phyloP scores from a whole-genome alignment of 64 coral and sea anemone species.

The Stichodactyla helianthus region DNA sequence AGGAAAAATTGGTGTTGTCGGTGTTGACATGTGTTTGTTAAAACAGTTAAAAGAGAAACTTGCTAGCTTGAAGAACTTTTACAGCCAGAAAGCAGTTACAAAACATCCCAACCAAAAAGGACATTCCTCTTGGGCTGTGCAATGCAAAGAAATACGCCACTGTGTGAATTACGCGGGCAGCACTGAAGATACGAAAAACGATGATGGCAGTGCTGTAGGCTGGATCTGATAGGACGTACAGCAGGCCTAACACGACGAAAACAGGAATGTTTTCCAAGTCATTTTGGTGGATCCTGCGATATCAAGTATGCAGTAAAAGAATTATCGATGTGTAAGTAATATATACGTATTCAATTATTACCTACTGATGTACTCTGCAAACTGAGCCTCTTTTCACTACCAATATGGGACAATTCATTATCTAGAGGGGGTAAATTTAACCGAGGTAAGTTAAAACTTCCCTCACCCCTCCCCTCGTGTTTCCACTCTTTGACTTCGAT shows the following conservation, averaged over 20 bases:
- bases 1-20: no score
- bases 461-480: no score
- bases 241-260: constrained; percentile 1
- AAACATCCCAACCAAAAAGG: background rate
- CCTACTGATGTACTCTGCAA: no score
- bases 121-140: background rate
- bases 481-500: no score
- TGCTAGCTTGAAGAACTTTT: constrained; percentile 22
- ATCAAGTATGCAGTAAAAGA: background rate
- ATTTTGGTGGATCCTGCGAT: constrained; percentile 7
- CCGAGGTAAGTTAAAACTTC: no score
- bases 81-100: constrained; percentile 30
- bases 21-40: background rate
- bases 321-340: no score
- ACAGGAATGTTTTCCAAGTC: constrained; percentile 13
- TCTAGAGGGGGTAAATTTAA: no score
- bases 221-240: constrained; percentile 42
- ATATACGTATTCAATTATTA: no score
- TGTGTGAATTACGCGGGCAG: constrained; percentile 41
- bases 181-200: constrained; percentile 67
- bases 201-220: constrained; percentile 37
- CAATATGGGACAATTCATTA: no score
- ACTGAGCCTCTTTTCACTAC: no score
- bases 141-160: constrained; percentile 48
- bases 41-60: background rate